These are phyloP conservation scores for Caenorhabditis imperialis DNA, from an alignment of 2,888 invertebrate species.

Conservation along the genomic window DNA sequence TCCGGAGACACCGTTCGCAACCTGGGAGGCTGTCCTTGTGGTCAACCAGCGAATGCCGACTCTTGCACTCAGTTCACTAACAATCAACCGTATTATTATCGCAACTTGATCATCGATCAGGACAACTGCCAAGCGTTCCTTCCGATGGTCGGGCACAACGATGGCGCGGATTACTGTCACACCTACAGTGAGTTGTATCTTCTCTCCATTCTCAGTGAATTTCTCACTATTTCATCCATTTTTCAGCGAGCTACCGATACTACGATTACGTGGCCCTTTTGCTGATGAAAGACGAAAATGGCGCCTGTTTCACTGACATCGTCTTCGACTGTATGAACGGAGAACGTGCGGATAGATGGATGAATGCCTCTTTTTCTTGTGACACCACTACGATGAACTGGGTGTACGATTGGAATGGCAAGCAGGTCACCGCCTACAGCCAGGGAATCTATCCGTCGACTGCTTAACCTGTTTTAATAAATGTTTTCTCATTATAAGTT, in stretches of 20 bases:
- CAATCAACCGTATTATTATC: background rate
- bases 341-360: too few species aligned
- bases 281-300: background rate
- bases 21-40: too few species aligned
- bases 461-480: too few species aligned
- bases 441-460: background rate
- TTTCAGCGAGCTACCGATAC: background rate
- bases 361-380: constrained; percentile 4
- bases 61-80: background rate
- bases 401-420: constrained; percentile 11
- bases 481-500: too few species aligned
- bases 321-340: too few species aligned
- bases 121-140: background rate
- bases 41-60: background rate
- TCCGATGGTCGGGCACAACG: background rate
- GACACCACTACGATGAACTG: constrained; percentile 1
- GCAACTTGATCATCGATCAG: background rate
- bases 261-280: background rate
- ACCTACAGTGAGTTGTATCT: background rate
- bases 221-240: too few species aligned
- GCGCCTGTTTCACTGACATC: background rate
- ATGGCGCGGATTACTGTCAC: constrained; percentile 1
- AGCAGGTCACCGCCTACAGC: background rate
- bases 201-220: too few species aligned
- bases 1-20: too few species aligned